Base-by-base conservation (phyloP, 2,797 vertebrate genomes). In the Menidia menidia region DNA sequence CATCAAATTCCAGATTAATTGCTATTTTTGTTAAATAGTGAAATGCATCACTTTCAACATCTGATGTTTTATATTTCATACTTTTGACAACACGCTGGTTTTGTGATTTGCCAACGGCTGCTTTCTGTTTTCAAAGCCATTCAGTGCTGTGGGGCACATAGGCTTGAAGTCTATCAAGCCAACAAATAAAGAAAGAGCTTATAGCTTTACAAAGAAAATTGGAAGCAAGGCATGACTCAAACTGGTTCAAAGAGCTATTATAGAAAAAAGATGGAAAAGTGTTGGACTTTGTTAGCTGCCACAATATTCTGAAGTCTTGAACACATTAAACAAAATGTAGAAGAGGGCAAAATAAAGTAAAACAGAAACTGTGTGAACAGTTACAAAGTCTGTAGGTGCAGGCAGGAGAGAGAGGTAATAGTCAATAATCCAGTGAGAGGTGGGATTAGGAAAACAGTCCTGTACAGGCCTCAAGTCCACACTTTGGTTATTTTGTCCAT, bases 401-500 rank as follows among this genome's bases (percentile, higher is more conserved):
- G 13, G 50, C 50, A 52, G 25, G 13, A 52, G 25, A 30, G 25
- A 5, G 25, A 52, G 12, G 50, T 6, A 52, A 25, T 14, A 25
- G 13, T 51, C 19, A 51, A 1, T 5, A 25, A 51, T 52, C 18
- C 10, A 52, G 50, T 52, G 25, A 11, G 25, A 25, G 25, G 19
- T 51, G 50, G 50, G 11, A 51, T 11, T 13, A 30, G 19, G 50
- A 14, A 31, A 52, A 52, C 50, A 52, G 50, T 52, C 25, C 50
- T 11, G 13, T 52, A 25, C 50, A 52, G 12, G 50, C 12, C 25
- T 31, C 25, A 30, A 6, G 25, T 31, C 48, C 25, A 31, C 50
- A 13, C 4, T 31, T 52, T 45, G 62, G 64, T 65, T 71, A 64
- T 70, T 80, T 64, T 57, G 59, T 78, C 62, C 64, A 39, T 72